Base-by-base conservation (phyloP, 1,140 invertebrate species). In the Aphelenchoides besseyi region DNA sequence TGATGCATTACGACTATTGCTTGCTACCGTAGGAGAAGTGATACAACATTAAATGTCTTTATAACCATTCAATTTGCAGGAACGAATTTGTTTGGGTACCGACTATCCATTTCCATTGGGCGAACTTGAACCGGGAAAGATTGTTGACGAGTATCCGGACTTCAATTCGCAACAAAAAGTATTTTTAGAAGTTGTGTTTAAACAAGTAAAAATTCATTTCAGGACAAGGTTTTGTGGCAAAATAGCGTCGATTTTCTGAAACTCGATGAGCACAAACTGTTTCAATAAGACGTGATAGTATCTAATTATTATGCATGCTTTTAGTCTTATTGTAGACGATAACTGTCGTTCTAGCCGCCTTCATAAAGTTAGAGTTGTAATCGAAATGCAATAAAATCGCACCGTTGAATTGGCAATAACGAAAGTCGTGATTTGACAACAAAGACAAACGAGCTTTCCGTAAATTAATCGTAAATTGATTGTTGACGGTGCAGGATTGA, bases 91-190 rank as follows among this genome's bases (percentile, higher is more conserved):
- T 2, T 79, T 89, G 32, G 89, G 89, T 2, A 88, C 86, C 30
- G 89, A 89, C 75, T 89, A 89, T 79, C 89, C 89, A 0, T 89
- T 89, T 74, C 88, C 88, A 3, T 82, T 89, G 0, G 89, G 89
- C 5, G 89, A 89, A 75, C 84, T 87, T 32, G 74, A 84, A 35
- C 87, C 88, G 2, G 89, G 89, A 37, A 84, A 85, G 67, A 73
- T 89, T 23, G 86, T 89, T 18, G 86, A 88, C 74, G 76, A 85
- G 8, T 70, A 69, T 26, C 1, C n/a, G 61, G 64, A 69, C 18
- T 69, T 69, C 23, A 2, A 2, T 1, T 70, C 64, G 1, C 18
- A 66, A 1, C 0, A 66, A 69, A 2, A 35, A 9, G 78, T 79
- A 72, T 54, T 54, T 52, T 73, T 74, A 12, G 5, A 61, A 57